phyloP scores from a whole-genome alignment of 2,113 vertebrate genomes.

The Vulpes lagopus region DNA sequence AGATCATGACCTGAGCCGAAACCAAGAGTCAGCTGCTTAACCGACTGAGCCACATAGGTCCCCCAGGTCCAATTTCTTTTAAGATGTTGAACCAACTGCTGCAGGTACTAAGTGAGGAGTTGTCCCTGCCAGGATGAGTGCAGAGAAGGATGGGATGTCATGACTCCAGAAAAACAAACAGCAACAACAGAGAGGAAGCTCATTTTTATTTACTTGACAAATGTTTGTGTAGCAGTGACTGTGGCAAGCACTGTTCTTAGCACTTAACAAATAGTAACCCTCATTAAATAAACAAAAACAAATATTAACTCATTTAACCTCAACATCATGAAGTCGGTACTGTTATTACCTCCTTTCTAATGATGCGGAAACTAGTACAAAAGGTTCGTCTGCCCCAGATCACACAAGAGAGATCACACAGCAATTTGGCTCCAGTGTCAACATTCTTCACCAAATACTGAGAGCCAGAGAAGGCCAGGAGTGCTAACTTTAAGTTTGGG shows the following conservation, averaged over 20 bases:
- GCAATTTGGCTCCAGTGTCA: neutral
- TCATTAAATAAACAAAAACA: neutral
- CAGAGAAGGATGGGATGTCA: neutral
- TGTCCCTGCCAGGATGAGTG: neutral
- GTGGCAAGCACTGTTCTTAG: neutral
- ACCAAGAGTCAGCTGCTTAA: neutral
- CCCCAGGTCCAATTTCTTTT: neutral
- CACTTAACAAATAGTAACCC: neutral
- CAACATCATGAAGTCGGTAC: neutral
- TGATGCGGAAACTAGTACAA: neutral
- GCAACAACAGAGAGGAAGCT: neutral
- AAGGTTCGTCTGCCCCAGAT: neutral
- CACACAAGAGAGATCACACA: neutral
- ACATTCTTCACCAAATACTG: neutral
- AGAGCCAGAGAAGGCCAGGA: neutral
- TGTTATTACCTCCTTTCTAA: neutral
- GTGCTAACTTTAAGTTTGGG: slow-evolving; percentile 10
- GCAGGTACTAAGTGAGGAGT: neutral
- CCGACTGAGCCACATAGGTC: neutral
- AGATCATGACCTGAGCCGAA: neutral
- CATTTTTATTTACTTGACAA: neutral
- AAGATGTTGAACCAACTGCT: neutral
- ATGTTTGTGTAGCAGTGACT: neutral
- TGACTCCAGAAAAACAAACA: neutral
- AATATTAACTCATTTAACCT: slow-evolving; percentile 1